Evolutionary conservation across 2,797 vertebrate species (phyloP).

Genomic region (Rhinoraja longicauda): DNA sequence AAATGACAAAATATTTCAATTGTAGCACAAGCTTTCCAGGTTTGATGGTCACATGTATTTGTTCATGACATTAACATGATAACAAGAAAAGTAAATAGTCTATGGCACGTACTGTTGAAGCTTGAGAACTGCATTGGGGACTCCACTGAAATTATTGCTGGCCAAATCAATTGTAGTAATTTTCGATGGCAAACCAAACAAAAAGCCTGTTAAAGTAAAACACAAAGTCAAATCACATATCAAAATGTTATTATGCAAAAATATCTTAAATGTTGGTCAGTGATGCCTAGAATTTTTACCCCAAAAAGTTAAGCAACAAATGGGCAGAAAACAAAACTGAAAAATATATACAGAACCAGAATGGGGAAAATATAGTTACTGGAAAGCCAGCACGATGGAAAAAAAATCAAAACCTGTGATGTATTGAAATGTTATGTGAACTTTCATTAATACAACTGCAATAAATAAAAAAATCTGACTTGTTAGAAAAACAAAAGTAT

Average conservation of each 20-base stretch:
- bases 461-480: background rate
- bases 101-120: slow-evolving; percentile 77
- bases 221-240: slow-evolving; percentile 40
- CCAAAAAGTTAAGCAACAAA: background rate
- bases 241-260: slow-evolving; percentile 41
- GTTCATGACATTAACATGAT: slow-evolving; percentile 38
- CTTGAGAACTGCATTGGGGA: slow-evolving; percentile 69
- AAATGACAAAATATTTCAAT: background rate
- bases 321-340: background rate
- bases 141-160: slow-evolving; percentile 69
- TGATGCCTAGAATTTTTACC: slow-evolving; percentile 35
- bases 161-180: slow-evolving; percentile 79
- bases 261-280: background rate
- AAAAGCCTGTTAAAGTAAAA: slow-evolving; percentile 58
- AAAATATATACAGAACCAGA: background rate
- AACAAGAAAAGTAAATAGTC: background rate
- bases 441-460: background rate
- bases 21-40: background rate
- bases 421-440: background rate
- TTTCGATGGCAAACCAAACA: slow-evolving; percentile 70
- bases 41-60: background rate
- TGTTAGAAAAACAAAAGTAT: background rate
- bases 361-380: background rate
- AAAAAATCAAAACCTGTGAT: background rate
- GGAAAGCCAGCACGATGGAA: no score